phyloP scores from a whole-genome alignment of 2,888 invertebrate species.

The Chrysolina oricalcia region DNA sequence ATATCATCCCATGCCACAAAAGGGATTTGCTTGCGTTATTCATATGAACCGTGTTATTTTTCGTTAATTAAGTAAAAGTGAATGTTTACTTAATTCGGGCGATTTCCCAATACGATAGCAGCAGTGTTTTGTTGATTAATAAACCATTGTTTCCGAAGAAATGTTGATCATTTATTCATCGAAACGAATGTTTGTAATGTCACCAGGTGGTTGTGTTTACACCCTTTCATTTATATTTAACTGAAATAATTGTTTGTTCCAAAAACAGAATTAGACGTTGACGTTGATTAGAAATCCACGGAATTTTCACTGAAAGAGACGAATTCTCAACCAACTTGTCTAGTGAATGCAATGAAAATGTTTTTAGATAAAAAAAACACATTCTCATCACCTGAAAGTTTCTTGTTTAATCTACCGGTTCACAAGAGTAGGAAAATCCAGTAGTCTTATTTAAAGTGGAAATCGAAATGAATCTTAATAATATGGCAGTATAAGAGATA shows the following conservation, averaged over 20 bases:
- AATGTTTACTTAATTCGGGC: slow-evolving; percentile 3
- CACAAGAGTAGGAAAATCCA: too few species aligned
- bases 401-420: too few species aligned
- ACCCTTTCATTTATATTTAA: background rate
- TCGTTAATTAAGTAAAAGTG: background rate
- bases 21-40: background rate
- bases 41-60: background rate
- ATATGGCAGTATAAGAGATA: too few species aligned
- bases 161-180: background rate
- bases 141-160: slow-evolving; percentile 5
- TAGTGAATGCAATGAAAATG: too few species aligned
- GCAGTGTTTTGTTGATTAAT: slow-evolving; percentile 1
- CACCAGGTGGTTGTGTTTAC: background rate
- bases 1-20: background rate
- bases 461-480: too few species aligned
- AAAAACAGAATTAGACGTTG: background rate
- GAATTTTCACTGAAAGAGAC: too few species aligned
- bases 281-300: too few species aligned
- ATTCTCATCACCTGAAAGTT: too few species aligned
- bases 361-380: too few species aligned
- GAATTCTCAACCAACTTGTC: too few species aligned
- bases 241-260: slow-evolving; percentile 6
- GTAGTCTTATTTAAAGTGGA: too few species aligned
- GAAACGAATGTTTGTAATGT: background rate
- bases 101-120: background rate